Evolutionary conservation across 1,140 invertebrate genomes (phyloP), one percentile per base, ranked within the genome.

Genomic region (Lutraria rhynchaena): DNA sequence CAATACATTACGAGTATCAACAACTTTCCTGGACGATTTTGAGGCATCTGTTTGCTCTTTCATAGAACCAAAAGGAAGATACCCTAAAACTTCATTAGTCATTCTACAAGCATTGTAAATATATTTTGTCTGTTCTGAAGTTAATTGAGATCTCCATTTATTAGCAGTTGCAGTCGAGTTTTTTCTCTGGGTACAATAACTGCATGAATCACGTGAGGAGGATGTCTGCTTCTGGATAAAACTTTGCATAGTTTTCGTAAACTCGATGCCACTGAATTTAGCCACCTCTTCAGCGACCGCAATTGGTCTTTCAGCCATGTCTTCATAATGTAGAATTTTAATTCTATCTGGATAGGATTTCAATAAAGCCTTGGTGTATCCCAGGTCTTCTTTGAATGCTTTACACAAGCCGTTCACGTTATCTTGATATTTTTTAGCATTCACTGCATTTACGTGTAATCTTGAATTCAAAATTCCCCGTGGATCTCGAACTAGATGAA

Each of bases 401-500:
- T 9, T 17, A 27, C 71, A 74, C 22, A 60, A 35, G n/a, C 35
- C 33, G 4, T 22, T 0, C 44, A 74, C 35, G 13, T n/a, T 65
- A 1, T 46, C 17, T 24, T 46, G 3, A 24, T 46, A 41, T 24
- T 2, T 22, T 35, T 33, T 44, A n/a, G 35, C 19, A 1, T 3
- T 22, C 9, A 70, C 7, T 11, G 31, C 67, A 11, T 53, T 31
- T 9, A 70, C 19, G 1, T 31, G 31, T n/a, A 70, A 0, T 53
- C 60, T 61, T 29, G 74, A 76, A 33, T 63, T 65, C 1, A 76
- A 1, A 49, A 63, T 63, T 19, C 55, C 74, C 27, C 74, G 15
- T 9, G 74, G 74, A 37, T 76, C 74, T 51, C 74, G 22, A 15
- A 65, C 44, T 29, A 76, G 60, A 76, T 76, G 74, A 4, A 76